These are phyloP conservation scores for Eubucco bourcierii DNA, from an alignment of 2,113 vertebrate species.

Conservation along the genomic window DNA sequence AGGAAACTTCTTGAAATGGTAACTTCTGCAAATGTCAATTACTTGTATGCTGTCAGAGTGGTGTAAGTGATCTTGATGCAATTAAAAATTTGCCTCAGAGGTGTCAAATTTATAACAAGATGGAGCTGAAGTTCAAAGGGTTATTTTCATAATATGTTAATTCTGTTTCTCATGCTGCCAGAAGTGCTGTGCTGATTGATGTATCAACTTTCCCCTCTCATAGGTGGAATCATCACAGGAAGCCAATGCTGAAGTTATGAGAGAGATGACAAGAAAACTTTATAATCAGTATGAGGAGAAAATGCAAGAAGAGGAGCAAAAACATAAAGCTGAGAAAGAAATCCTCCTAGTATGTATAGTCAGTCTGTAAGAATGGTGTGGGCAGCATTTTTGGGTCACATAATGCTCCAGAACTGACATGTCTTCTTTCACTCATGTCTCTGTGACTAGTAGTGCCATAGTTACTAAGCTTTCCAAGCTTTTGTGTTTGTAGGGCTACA, in stretches of 20 bases:
- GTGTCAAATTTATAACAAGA: background rate
- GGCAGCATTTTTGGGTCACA: fast-evolving
- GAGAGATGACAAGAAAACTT: conserved; percentile 86
- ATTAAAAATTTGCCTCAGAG: background rate
- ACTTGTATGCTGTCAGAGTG: background rate
- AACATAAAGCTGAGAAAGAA: conserved; percentile 87
- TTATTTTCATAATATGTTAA: background rate
- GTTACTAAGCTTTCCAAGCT: background rate
- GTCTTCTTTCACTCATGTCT: background rate
- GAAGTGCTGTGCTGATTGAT: background rate
- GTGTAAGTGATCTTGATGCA: background rate
- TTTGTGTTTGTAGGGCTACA: background rate
- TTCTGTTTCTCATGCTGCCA: background rate
- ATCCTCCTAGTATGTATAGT: conserved; percentile 80
- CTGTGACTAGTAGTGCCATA: background rate
- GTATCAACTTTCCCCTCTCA: background rate
- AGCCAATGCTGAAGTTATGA: conserved; percentile 83
- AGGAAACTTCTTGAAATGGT: background rate
- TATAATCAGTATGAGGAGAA: conserved; percentile 86
- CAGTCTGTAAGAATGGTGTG: background rate
- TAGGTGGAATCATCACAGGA: conserved; percentile 89
- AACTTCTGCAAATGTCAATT: background rate
- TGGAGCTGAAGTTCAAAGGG: background rate
- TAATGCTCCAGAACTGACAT: fast-evolving
- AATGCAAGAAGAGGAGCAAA: conserved; percentile 82